Base-by-base conservation (phyloP, 2,888 invertebrate genomes). In the Melanostoma scalare region DNA sequence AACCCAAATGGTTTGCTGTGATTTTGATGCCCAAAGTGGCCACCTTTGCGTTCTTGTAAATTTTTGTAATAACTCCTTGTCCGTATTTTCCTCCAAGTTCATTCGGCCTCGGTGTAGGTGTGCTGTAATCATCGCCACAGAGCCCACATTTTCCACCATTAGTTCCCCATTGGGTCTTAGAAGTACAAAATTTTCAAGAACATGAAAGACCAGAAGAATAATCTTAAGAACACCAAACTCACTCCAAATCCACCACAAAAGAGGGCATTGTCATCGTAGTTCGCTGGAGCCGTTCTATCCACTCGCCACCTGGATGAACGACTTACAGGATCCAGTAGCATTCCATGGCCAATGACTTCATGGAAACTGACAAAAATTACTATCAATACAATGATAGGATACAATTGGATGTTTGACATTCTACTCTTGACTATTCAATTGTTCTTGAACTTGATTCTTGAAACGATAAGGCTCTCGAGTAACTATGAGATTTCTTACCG, bases 211-310 rank as follows among this genome's bases (percentile, higher is more conserved):
- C 2, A 4, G n/a, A 5, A 20, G 1, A 6, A 1, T 1, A 20
- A 20, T 20, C 20, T 20, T 20, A 1, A 20, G 20, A 20, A 20
- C 20, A 20, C 20, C 20, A 8, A 74, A 88, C 89, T 87, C 88
- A 92, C 92, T 35, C 63, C 52, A 55, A 85, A 88, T 76, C 93
- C 92, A 1, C 93, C 93, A 86, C 93, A 93, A 86, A 89, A 92
- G 36, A 92, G 88, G 31, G 88, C 90, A 78, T 92, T 92, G 86
- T 93, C 93, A 61, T 92, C 88, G 86, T 90, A 93, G 87, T 93
- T 92, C 0, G 85, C 75, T 0, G 91, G 91, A 0, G 91, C 91
- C 2, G 87, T 58, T 63, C 88, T 89, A 56, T 92, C 91, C 44
- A 87, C 87, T 38, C 92, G 89, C 92, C 92, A 93, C 38, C 92